Conservation (phyloP, 2,113 vertebrate species). For the Catharus minimus region DNA sequence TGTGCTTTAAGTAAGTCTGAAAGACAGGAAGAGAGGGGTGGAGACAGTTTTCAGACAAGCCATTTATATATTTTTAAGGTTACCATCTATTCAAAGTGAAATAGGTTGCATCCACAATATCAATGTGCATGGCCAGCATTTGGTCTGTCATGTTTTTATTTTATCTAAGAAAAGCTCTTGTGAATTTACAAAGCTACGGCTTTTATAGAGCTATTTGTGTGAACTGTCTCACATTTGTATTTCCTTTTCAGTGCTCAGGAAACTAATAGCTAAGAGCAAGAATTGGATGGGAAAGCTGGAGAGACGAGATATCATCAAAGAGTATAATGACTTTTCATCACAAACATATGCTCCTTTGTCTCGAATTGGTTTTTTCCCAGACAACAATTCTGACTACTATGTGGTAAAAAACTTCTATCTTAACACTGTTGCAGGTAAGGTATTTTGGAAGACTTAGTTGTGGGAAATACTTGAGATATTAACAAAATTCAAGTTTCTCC, state of each 20-base stretch:
- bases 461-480: not conserved
- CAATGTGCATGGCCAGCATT: not conserved
- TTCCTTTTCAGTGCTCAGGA: constrained; percentile 82
- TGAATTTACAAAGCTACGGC: not conserved
- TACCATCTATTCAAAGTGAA: not conserved
- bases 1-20: constrained; percentile 67
- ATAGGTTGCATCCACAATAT: not conserved
- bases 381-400: constrained; percentile 61
- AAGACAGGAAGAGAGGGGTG: not conserved
- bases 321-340: constrained; percentile 76
- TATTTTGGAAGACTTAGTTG: not conserved
- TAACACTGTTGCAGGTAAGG: constrained; percentile 83
- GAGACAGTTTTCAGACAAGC: not conserved
- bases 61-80: not conserved
- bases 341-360: constrained; percentile 73
- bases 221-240: not conserved
- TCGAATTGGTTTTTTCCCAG: constrained; percentile 70
- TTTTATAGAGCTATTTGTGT: not conserved
- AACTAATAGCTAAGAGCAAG: constrained; percentile 75
- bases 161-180: not conserved
- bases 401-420: constrained; percentile 79
- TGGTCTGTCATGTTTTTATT: not conserved
- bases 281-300: constrained; percentile 79
- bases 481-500: not conserved
- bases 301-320: constrained; percentile 73